Evolutionary conservation across 2,113 vertebrate genomes (phyloP), one percentile per base, ranked within the genome.

Genomic region (Hymenochirus boettgeri): DNA sequence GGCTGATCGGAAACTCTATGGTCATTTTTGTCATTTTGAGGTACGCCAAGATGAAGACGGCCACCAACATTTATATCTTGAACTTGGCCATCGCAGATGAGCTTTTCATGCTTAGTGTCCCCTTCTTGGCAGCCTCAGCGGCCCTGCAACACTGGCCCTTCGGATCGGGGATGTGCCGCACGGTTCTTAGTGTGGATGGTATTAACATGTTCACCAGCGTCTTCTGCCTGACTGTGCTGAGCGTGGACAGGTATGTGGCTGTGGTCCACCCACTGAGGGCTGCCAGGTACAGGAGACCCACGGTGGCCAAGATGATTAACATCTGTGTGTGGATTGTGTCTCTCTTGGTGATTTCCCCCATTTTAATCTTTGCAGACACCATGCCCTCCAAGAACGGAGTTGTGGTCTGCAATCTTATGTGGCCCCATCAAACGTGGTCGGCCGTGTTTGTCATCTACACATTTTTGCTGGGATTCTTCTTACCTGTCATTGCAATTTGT

Each of bases 121-220:
- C 90, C 23, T 91, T 93, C 72, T 48, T 91, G 75, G 90, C 88
- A 0, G 83, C 73, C 1, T 85, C 88, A 37, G 89, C 88, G 6
- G 86, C 85, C 4, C 77, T 92, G 23, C 80, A 80, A 45, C 87
- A 81, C 19, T 91, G 89, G 90, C 88, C 89, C 8, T 93, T 92
- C 1, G 89, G 90, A 21, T 80, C 88, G 0, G 76, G 86, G 0
- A 81, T 90, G 83, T 93, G 90, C 62, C 80, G 89, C 0, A 77
- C 89, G 42, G 89, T 91, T 39, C 88, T 91, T 79, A 89, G 89
- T 0, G 85, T 90, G 26, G 89, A 91, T 2, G 87, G 88, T 29
- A 88, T 92, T 71, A 90, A 90, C 76, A 85, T 89, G 85, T 91
- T 93, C 57, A 90, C 90, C 55, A 88, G 88, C 74, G 89, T 90